Evolutionary conservation across 2,797 vertebrate species (phyloP), one percentile per base, ranked within the genome.

Genomic region (Astyanax mexicanus): DNA sequence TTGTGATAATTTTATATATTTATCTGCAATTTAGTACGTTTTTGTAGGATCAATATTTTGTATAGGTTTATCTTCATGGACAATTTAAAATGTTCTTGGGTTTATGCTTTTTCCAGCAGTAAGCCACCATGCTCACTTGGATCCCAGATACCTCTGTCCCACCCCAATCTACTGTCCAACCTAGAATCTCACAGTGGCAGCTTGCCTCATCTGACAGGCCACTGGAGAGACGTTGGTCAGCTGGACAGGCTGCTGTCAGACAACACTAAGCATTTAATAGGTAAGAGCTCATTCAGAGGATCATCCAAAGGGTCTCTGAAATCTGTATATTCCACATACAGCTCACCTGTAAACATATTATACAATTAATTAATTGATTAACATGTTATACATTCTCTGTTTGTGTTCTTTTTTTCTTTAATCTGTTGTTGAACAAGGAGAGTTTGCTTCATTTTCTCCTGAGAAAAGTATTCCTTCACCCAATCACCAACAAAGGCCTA

Each of bases 141-240:
- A 32, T 89, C 94, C 62, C 91, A 94, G 68, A 88, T 94, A 75
- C 87, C 92, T 55, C 88, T 91, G 79, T 92, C 94, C 60, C 94
- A 95, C 88, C 91, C 94, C 0, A 89, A 88, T 80, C 88, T 94
- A 73, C 92, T 92, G 11, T 85, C 84, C 80, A 88, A 88, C 8
- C 84, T 86, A 4, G 93, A 89, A 42, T 84, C 80, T 9, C 69
- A 55, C 0, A 88, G 87, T 6, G 70, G 74, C 60, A 79, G 75
- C 3, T 88, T 74, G 25, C 60, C 70, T 0, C 80, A 89, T 74
- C 89, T 87, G 62, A 79, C 74, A 54, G 76, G 82, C 84, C 92
- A 91, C 13, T 91, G 93, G 81, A 89, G 88, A 21, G 93, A 94
- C 61, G 84, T 90, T 67, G 91, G 90, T 51, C 91, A 91, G 73